Percentiles rank a stretch among this genome's conserved stretches.
Evolutionary conservation across 2,888 invertebrate genomes (phyloP).

Genomic region (Stenurella melanura): DNA sequence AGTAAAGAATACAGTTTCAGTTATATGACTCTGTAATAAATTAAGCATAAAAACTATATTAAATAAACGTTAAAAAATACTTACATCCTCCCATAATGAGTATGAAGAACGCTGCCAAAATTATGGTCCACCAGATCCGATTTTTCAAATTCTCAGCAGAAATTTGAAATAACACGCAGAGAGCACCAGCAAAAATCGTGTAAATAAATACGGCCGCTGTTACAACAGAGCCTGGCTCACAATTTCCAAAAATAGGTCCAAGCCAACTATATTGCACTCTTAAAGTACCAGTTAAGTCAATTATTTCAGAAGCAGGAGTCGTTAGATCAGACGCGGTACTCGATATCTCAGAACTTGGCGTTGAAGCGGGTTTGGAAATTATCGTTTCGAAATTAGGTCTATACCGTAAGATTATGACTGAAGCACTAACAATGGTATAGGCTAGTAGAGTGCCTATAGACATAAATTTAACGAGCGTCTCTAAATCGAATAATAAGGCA

Average conservation of each 20-base stretch:
- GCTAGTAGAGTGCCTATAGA: conserved; percentile 92
- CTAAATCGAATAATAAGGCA: conserved; percentile 90
- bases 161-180: conserved; percentile 81
- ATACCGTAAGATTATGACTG: conserved; percentile 84
- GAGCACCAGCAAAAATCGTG: conserved; percentile 80
- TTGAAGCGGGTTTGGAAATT: conserved; percentile 60
- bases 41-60: not conserved
- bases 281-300: conserved; percentile 84
- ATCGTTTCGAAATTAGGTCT: conserved; percentile 66
- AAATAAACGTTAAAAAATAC: conserved; percentile 63
- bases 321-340: conserved; percentile 70
- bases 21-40: no score
- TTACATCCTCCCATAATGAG: conserved; percentile 80
- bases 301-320: conserved; percentile 68
- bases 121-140: conserved; percentile 82
- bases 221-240: conserved; percentile 85
- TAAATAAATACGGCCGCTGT: conserved; percentile 83
- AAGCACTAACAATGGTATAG: conserved; percentile 93
- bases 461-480: conserved; percentile 95
- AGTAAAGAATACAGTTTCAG: no score
- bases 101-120: conserved; percentile 79
- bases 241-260: conserved; percentile 82
- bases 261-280: conserved; percentile 84
- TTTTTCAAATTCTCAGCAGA: conserved; percentile 74
- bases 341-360: conserved; percentile 70